Evolutionary conservation across 2,113 vertebrate genomes (phyloP), one percentile per base, ranked within the genome.

Genomic region (Numida meleagris): DNA sequence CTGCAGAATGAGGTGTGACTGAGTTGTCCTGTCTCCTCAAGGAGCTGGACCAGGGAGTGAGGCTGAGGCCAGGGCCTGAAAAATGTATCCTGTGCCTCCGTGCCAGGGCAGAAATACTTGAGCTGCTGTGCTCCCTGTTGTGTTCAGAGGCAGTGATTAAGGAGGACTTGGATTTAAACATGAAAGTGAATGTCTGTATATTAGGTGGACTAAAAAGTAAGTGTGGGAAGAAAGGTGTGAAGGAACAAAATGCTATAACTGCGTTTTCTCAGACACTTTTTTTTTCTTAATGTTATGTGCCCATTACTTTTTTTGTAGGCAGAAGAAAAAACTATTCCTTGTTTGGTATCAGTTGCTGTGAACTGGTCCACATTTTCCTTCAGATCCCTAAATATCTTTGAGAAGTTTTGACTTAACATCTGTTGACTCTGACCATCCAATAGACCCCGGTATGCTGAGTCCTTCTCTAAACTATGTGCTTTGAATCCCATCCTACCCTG

Each of bases 1-100:
- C 13, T 91, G 50, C 79, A 74, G 84, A 96, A 96, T 85, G 93
- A 96, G 91, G 95, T 96, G 96, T 0, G 84, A 96, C 65, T 91
- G 95, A 96, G 89, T 55, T 67, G 77, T 77, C 0, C 0, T 94
- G 77, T 82, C 17, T 0, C 82, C 75, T 91, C 42, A 16, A 82
- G 75, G 46, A 78, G 33, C 89, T 87, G 87, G 91, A 96, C n/a
- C 29, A 21, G 78, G 65, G 67, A 73, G 14, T 0, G 6, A 91
- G 38, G 24, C 23, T 87, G 74, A 82, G 93, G 93, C 86, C 74
- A 95, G 48, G 53, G 9, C 58, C 71, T 94, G 73, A 89, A 88
- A 89, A 92, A 91, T 55, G 43, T 43, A 82, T 82, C 11, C 42
- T 45, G 14, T 88, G 74, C 91, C 55, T 20, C 71, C 55, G 55